These are phyloP conservation scores for Phrynocephalus versicolor DNA, from an alignment of 2,113 vertebrate species.

Conservation along the genomic window DNA sequence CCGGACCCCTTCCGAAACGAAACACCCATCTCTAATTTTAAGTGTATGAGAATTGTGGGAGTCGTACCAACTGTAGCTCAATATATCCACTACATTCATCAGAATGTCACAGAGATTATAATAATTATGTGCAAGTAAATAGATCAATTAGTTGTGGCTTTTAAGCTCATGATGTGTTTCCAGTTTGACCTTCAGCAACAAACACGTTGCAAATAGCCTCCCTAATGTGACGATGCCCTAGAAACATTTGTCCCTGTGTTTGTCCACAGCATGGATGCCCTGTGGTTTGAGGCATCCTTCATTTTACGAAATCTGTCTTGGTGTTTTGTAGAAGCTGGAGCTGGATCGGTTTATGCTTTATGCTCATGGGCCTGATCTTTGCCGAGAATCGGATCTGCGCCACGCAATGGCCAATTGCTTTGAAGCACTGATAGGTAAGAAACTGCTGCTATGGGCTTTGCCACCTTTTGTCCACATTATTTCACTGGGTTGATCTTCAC, in stretches of 20 bases:
- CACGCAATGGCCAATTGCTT: constrained; percentile 99
- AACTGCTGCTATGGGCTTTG: not conserved
- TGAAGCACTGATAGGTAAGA: constrained; percentile 95
- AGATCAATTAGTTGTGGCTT: not conserved
- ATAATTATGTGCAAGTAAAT: constrained; percentile 21
- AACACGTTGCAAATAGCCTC: not conserved
- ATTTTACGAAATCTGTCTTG: constrained; percentile 20
- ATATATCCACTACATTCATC: constrained; percentile 2
- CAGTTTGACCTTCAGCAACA: not conserved
- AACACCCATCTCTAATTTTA: no score
- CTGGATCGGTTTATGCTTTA: constrained; percentile 98
- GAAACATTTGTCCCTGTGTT: not conserved
- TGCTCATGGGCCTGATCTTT: constrained; percentile 96
- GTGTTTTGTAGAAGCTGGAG: constrained; percentile 89
- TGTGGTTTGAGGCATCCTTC: not conserved
- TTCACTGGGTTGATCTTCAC: not conserved
- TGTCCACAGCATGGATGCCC: not conserved
- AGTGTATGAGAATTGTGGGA: not conserved
- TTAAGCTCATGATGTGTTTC: not conserved
- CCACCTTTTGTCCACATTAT: not conserved
- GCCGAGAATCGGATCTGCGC: constrained; percentile 94
- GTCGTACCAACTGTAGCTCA: not conserved
- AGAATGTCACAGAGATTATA: constrained; percentile 13
- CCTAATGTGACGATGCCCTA: not conserved
- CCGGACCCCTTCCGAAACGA: no score